These are phyloP conservation scores for Dendrolimus pini DNA, from an alignment of 2,888 invertebrate genomes.

Conservation along the genomic window DNA sequence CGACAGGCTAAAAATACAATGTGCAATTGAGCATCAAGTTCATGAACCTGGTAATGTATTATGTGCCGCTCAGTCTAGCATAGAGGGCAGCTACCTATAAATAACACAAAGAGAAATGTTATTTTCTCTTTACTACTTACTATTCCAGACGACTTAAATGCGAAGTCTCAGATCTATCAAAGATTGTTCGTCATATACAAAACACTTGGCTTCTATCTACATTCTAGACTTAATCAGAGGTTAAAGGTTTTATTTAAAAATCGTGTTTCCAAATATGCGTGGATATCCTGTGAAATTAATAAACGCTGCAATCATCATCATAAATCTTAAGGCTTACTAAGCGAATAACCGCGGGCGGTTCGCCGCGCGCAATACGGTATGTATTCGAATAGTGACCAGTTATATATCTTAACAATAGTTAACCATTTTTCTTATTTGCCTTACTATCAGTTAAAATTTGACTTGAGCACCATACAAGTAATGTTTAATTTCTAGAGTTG, in stretches of 20 bases:
- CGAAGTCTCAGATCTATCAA: neutral
- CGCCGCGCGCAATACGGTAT: no score
- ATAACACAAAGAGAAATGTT: slow-evolving; percentile 12
- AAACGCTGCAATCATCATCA: slow-evolving; percentile 23
- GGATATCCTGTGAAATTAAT: slow-evolving; percentile 34
- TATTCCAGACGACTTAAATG: slow-evolving; percentile 3
- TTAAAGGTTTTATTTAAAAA: slow-evolving; percentile 12
- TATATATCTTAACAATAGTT: no score
- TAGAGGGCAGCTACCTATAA: slow-evolving; percentile 24
- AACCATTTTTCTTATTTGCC: no score
- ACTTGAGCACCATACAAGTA: no score
- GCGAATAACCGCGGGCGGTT: no score
- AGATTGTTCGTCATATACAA: neutral
- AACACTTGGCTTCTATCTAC: neutral
- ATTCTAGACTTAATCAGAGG: neutral
- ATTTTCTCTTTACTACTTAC: slow-evolving; percentile 10
- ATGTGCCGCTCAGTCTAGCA: slow-evolving; percentile 41
- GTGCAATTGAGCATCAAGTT: slow-evolving; percentile 38
- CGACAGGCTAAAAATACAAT: slow-evolving; percentile 7
- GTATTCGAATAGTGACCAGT: no score
- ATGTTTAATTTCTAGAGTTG: no score
- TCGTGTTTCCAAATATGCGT: slow-evolving; percentile 15
- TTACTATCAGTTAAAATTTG: no score
- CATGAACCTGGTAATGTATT: slow-evolving; percentile 48
- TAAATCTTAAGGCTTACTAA: no score